Base-by-base conservation (phyloP, 2,888 invertebrate species). In the Melieria crassipennis region DNA sequence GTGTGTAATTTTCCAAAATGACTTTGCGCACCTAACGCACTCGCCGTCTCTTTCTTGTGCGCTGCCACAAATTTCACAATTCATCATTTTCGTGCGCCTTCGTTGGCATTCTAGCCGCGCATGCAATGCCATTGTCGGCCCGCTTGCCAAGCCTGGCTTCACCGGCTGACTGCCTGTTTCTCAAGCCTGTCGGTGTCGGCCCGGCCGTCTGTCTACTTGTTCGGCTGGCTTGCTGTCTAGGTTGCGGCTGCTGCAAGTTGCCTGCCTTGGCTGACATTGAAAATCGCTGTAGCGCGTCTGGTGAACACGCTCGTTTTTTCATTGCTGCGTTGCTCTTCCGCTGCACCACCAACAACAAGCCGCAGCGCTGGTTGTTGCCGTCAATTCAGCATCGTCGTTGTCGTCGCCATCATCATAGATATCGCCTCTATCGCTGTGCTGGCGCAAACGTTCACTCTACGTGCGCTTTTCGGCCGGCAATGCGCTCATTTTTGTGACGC, bases 241-340 rank as follows among this genome's bases (percentile, higher is more conserved):
- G 9, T 7, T 7, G 58, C 30, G 16, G 9, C 42, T 58, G 58
- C 30, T 3, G 30, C 30, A 30, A 30, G 30, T 52, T 70, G 70
- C 58, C 56, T 71, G 71, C 62, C 67, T 67, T 71, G 67, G 71
- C 58, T 67, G 71, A 71, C 71, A 71, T 71, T 71, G 71, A 71
- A 71, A 71, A 67, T 67, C 64, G 58, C 56, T 43, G 69, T 62
- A 62, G 69, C 62, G 62, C 30, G 30, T 30, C 30, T 30, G 30
- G 30, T 30, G 30, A 1, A 30, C 30, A 30, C 30, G 30, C 30
- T 30, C 30, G 30, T 30, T 30, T 30, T 30, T 3, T 30, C 30
- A 30, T 30, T 30, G 30, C 30, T 30, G 30, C 30, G 30, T 30
- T 30, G 30, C 30, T 13, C 13, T 52, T 52, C 13, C 50, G 7